Base-by-base conservation (phyloP, 2,797 vertebrate species). In the Oryzias sinensis region DNA sequence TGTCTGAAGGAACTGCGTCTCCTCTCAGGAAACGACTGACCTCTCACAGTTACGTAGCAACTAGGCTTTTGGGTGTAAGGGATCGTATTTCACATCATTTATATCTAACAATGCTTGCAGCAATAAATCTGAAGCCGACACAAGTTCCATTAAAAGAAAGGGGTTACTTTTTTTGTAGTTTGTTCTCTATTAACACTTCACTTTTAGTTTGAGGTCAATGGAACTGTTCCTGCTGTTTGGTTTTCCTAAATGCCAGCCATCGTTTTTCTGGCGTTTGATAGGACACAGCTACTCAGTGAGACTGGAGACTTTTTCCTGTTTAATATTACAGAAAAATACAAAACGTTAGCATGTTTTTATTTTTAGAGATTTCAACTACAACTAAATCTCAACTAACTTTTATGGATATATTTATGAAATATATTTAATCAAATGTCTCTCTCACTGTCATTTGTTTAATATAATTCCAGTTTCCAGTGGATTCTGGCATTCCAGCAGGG, bases 41-140 rank as follows among this genome's bases (percentile, higher is more conserved):
- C 88, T 83, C 84, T 76, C 67, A 70, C 63, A 79, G 87, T 91
- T 87, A 89, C 88, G 58, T 86, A 88, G 88, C 88, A 88, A 90
- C 90, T 81, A 65, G 58, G 70, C 62, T 59, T 87, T 85, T 73
- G n/a, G 67, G 58, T 70, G 65, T 70, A 69, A 72, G 85, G 81
- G 86, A 72, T 82, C 80, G 70, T 75, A 80, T 86, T 90, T 89
- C 85, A 85, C 78, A 60, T 80, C 22, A 73, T 85, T 83, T 86
- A 80, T 84, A 85, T 86, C 81, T 81, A 58, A 48, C 64, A 71
- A 82, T 43, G 54, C 72, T 58, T 74, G 16, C 60, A 9, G 49
- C 44, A 66, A 56, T 84, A 79, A 81, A 87, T 86, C 68, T 62
- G 47, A 69, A 62, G 50, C 53, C 46, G 63, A 63, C 64, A 4